These are phyloP conservation scores for Polydesmus complanatus DNA, from an alignment of 2,888 invertebrate species.

Conservation along the genomic window DNA sequence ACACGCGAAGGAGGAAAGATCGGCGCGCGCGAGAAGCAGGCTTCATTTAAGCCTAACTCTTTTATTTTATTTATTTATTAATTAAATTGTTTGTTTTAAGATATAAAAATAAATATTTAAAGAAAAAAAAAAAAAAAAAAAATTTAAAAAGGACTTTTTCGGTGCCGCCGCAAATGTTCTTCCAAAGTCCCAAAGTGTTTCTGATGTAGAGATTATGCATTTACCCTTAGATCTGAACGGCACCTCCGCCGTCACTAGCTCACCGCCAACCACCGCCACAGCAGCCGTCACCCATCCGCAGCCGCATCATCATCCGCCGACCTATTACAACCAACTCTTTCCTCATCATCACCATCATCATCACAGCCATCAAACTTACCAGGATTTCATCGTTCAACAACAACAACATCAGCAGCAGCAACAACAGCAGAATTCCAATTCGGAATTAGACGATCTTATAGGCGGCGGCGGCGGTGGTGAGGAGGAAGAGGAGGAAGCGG, in stretches of 20 bases:
- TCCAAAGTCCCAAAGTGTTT: not conserved
- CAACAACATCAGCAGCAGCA: not conserved
- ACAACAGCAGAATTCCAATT: not conserved
- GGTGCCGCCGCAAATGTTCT: not conserved
- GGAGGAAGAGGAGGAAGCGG: not conserved
- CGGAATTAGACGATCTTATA: too few relatives aligned
- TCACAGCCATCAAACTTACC: not conserved
- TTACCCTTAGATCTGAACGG: slow-evolving; percentile 20
- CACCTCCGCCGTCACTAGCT: slow-evolving; percentile 15
- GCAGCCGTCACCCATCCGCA: not conserved
- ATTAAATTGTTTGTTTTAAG: too few relatives aligned
- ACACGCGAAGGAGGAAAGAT: too few relatives aligned
- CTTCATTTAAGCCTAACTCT: too few relatives aligned
- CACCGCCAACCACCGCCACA: slow-evolving; percentile 3
- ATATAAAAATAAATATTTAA: too few relatives aligned
- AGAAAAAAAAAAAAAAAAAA: too few relatives aligned
- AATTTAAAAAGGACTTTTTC: not conserved
- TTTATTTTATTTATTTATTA: too few relatives aligned
- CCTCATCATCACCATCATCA: not conserved
- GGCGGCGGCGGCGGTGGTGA: too few relatives aligned
- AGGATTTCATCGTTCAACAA: too few relatives aligned
- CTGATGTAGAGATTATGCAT: slow-evolving; percentile 14
- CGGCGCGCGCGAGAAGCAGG: too few relatives aligned
- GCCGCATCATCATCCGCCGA: not conserved
- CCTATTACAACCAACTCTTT: too few relatives aligned